Percentiles rank a stretch among this genome's conserved stretches.
Evolutionary conservation across 1,140 invertebrate genomes (phyloP).

Genomic region (Caligus rogercresseyi): DNA sequence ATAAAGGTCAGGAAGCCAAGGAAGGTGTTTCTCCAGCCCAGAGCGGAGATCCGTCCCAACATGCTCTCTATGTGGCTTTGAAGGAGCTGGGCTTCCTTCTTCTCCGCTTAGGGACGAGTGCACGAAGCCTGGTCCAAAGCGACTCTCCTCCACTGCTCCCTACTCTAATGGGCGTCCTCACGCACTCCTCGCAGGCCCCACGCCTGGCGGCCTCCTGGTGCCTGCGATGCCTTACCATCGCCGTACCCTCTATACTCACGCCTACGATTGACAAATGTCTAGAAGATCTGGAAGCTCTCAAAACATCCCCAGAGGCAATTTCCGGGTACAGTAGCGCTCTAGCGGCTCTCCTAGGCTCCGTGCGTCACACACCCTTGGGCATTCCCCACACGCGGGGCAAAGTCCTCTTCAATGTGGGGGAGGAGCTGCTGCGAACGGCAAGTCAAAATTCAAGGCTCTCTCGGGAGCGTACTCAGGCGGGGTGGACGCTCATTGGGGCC

Average conservation of each 20-base stretch:
- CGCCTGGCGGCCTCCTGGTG: slow-evolving; percentile 85
- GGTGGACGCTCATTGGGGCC: slow-evolving; percentile 89
- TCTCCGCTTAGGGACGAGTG: slow-evolving; percentile 71
- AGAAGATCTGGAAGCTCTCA: slow-evolving; percentile 64
- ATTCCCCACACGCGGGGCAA: slow-evolving; percentile 92
- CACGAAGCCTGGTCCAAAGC: slow-evolving; percentile 52
- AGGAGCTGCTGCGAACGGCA: slow-evolving; percentile 88
- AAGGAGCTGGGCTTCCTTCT: slow-evolving; percentile 62
- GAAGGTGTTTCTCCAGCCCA: not conserved
- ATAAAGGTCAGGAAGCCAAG: not conserved
- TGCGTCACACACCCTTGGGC: slow-evolving; percentile 71
- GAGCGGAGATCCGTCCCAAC: slow-evolving; percentile 44
- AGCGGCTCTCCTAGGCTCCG: slow-evolving; percentile 77
- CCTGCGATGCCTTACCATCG: slow-evolving; percentile 69
- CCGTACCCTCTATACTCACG: slow-evolving; percentile 79
- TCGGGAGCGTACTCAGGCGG: slow-evolving; percentile 80
- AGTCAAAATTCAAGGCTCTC: slow-evolving; percentile 89
- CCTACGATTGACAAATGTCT: slow-evolving; percentile 76
- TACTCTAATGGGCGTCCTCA: slow-evolving; percentile 21
- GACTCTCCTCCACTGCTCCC: not conserved
- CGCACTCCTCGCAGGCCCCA: slow-evolving; percentile 26
- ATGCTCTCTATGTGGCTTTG: slow-evolving; percentile 77
- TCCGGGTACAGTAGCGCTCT: slow-evolving; percentile 81
- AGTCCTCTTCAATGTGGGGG: slow-evolving; percentile 89
- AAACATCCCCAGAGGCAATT: slow-evolving; percentile 80